Conservation (phyloP, 2,888 invertebrate genomes). For the Pandemis corylana region DNA sequence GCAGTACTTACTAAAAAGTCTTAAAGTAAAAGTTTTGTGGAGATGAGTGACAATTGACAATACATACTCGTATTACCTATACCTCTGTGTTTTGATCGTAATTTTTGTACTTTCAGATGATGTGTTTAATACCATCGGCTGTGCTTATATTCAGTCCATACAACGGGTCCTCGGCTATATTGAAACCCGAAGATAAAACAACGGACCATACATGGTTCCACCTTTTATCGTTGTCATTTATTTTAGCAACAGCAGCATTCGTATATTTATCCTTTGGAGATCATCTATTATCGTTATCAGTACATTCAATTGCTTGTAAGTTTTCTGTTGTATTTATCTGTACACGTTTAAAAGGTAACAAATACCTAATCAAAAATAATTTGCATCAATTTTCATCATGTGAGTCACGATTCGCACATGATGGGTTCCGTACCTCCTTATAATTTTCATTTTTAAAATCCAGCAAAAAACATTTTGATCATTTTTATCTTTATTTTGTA, state of each 20-base stretch:
- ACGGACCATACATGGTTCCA: neutral
- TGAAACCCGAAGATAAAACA: neutral
- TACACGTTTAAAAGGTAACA: neutral
- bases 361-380: too few relatives aligned
- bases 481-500: too few relatives aligned
- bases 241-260: neutral
- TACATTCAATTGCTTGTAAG: slow-evolving; percentile 1
- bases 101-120: slow-evolving; percentile 1
- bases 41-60: neutral
- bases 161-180: neutral
- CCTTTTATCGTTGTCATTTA: neutral
- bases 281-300: neutral
- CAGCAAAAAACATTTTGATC: too few relatives aligned
- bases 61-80: neutral
- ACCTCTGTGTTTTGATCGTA: neutral
- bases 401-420: too few relatives aligned
- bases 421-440: too few relatives aligned
- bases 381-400: too few relatives aligned
- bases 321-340: neutral
- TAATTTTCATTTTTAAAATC: too few relatives aligned
- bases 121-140: neutral
- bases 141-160: neutral
- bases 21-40: too few relatives aligned
- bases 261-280: neutral
- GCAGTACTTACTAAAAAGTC: too few relatives aligned